Evolutionary conservation across 1,140 invertebrate genomes (phyloP), one percentile per base, ranked within the genome.

Genomic region (Carcinoscorpius rotundicauda): DNA sequence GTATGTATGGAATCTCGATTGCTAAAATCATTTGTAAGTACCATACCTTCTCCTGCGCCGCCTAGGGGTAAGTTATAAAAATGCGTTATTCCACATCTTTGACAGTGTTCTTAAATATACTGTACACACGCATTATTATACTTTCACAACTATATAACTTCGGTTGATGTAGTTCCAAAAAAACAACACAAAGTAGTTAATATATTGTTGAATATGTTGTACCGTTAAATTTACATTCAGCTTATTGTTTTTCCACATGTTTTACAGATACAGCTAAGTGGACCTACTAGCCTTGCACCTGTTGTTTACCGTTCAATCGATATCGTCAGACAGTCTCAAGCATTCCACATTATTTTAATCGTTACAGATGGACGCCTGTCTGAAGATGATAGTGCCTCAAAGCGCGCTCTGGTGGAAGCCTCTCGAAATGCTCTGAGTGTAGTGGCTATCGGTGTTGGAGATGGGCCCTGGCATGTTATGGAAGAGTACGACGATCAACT

Each of bases 371-470:
- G 81, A 3, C 81, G 81, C 68, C 78, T 82, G 4, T 78, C 75
- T 4, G 78, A 81, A 59, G 78, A 82, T 78, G 8, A 73, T 76
- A 5, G 71, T 4, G 56, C 55, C 11, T 62, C 64, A 4, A 4
- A 61, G 0, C 67, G 79, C 51, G 80, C 81, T 4, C 82, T 83
- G 8, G 79, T 82, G 4, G 73, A 78, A 48, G 82, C 82, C 4
- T 82, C 81, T 6, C 69, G 76, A 49, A 76, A 77, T 63, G 80
- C 82, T 4, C 72, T 83, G 9, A 81, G 80, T 63, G 82, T 83
- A 55, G 79, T 83, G 57, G 77, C 82, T 6, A 80, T 83, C 9
- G 82, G 82, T 4, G 81, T 81, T n/a, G 82, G 82, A 0, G 82
- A 83, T 71, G 81, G 81, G 10, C 81, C 81, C 0, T 82, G 80